Evolutionary conservation across 2,888 invertebrate species (phyloP).

Genomic region (Drosophila barbarae): DNA sequence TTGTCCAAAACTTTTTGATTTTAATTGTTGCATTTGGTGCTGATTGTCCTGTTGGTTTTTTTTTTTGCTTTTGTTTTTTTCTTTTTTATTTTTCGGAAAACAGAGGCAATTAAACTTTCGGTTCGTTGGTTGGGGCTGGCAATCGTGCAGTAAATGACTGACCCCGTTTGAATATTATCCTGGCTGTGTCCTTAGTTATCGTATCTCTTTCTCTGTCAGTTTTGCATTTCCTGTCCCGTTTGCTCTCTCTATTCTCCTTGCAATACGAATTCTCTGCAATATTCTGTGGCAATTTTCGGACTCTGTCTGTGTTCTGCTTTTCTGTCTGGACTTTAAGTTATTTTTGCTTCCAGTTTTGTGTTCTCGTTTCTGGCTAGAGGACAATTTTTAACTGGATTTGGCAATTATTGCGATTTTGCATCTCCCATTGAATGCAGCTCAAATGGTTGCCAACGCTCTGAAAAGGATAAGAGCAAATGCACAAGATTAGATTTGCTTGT

Average conservation of each 20-base stretch:
- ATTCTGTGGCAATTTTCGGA: slow-evolving; percentile 58
- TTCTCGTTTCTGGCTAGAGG: not conserved
- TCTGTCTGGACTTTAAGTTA: slow-evolving; percentile 49
- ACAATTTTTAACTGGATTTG: slow-evolving; percentile 28
- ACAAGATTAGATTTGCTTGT: slow-evolving; percentile 24
- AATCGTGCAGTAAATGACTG: slow-evolving; percentile 72
- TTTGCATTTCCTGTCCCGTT: slow-evolving; percentile 3
- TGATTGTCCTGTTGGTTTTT: slow-evolving; percentile 5
- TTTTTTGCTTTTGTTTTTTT: not conserved
- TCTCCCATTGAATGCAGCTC: slow-evolving; percentile 32
- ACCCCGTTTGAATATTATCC: slow-evolving; percentile 65
- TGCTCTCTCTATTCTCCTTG: slow-evolving; percentile 14
- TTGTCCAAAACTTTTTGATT: slow-evolving; percentile 67
- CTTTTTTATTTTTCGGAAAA: slow-evolving; percentile 9
- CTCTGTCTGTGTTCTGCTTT: slow-evolving; percentile 25
- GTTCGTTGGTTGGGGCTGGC: slow-evolving; percentile 58
- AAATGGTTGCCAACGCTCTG: slow-evolving; percentile 28
- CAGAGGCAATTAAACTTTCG: slow-evolving; percentile 68
- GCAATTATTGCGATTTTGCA: slow-evolving; percentile 49
- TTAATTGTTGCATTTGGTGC: slow-evolving; percentile 68
- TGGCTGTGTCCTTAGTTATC: slow-evolving; percentile 29
- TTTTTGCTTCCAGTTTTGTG: slow-evolving; percentile 10
- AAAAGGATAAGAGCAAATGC: slow-evolving; percentile 24
- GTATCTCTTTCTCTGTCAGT: slow-evolving; percentile 23
- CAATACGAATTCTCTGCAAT: slow-evolving; percentile 59